Evolutionary conservation across 2,113 vertebrate species (phyloP).

Genomic region (Morone chrysops): DNA sequence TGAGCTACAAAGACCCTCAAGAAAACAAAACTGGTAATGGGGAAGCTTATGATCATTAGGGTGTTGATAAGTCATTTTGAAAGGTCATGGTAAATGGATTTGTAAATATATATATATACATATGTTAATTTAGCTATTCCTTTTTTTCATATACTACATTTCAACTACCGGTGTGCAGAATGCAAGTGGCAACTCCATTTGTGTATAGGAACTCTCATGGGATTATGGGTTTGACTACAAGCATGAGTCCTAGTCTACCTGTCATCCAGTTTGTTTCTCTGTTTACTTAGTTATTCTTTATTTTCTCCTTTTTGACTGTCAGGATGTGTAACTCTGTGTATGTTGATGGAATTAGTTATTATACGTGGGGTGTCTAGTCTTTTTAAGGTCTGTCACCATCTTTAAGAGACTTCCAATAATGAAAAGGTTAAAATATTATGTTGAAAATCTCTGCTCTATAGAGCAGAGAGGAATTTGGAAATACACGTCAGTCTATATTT

Average conservation of each 20-base stretch:
- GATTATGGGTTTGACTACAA: constrained; percentile 25
- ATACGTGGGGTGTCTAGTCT: background rate
- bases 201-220: background rate
- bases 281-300: background rate
- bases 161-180: background rate
- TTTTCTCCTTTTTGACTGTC: background rate
- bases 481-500: background rate
- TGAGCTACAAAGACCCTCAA: constrained; percentile 31
- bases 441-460: background rate
- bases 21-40: background rate
- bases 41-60: constrained; percentile 20
- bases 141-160: background rate
- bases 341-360: constrained; percentile 5
- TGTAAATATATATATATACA: background rate
- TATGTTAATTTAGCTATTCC: no score
- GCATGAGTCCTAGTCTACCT: background rate
- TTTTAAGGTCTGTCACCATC: background rate
- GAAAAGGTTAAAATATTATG: background rate
- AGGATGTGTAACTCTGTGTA: background rate
- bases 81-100: background rate
- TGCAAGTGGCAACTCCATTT: background rate
- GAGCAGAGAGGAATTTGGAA: background rate
- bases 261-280: background rate
- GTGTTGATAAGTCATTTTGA: background rate
- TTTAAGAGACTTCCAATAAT: background rate